A percentile compares a stretch with the other conserved stretches of the same genome.
These are phyloP conservation scores for Phlogophora meticulosa DNA, from an alignment of 2,888 invertebrate genomes.

Conservation along the genomic window DNA sequence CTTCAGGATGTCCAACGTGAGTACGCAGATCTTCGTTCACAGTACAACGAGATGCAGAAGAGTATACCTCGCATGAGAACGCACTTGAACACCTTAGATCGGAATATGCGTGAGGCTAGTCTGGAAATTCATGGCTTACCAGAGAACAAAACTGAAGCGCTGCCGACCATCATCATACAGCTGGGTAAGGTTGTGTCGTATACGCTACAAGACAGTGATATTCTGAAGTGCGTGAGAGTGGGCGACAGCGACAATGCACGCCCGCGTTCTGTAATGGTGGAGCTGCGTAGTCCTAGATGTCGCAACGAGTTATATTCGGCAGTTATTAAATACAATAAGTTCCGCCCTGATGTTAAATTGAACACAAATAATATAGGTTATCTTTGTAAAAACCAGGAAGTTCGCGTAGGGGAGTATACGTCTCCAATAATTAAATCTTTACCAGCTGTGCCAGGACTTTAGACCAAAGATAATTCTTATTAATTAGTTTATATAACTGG, in stretches of 20 bases:
- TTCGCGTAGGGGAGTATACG: not conserved
- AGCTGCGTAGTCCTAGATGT: not conserved
- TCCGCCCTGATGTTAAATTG: not conserved
- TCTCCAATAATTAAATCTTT: constrained; percentile 1
- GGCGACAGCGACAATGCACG: not conserved
- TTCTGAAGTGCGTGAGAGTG: constrained; percentile 3
- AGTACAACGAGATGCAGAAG: not conserved
- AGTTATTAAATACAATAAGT: not conserved
- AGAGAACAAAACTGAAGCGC: not conserved
- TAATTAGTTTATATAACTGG: too few species aligned
- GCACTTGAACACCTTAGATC: not conserved
- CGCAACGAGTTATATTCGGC: constrained; percentile 10
- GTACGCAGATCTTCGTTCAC: not conserved
- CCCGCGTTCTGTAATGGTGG: not conserved
- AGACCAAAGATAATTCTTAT: not conserved
- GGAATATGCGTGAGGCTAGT: not conserved
- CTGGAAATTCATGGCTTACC: constrained; percentile 8
- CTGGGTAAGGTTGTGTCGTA: not conserved
- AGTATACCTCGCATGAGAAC: not conserved
- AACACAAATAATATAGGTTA: not conserved
- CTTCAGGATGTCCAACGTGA: not conserved
- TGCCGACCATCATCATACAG: not conserved
- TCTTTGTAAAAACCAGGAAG: not conserved
- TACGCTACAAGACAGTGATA: not conserved
- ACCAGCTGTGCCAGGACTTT: not conserved